Evolutionary conservation across 2,888 invertebrate genomes (phyloP).

Genomic region (Steinernema carpocapsae): DNA sequence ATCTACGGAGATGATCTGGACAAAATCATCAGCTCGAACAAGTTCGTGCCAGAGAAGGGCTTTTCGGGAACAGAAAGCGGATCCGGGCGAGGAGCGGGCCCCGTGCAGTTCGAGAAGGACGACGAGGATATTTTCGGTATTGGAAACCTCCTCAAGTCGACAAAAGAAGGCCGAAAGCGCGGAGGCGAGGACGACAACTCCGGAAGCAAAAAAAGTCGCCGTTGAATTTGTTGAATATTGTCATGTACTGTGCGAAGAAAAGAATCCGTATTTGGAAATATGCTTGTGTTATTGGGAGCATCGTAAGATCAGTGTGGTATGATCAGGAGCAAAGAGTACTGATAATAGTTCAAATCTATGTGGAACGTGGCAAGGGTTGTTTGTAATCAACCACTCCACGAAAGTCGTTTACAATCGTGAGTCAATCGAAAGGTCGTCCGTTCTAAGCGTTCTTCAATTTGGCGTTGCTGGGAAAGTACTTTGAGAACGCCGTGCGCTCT

Average conservation of each 20-base stretch:
- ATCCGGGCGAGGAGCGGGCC: slow-evolving; percentile 78
- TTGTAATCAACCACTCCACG: too few species aligned
- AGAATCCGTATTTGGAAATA: too few species aligned
- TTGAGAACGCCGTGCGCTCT: too few species aligned
- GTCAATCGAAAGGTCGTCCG: too few species aligned
- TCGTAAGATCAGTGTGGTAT: too few species aligned
- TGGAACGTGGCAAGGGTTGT: too few species aligned
- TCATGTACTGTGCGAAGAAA: background rate
- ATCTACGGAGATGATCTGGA: slow-evolving; percentile 89
- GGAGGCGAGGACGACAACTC: slow-evolving; percentile 36
- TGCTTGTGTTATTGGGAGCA: too few species aligned
- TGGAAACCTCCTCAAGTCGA: slow-evolving; percentile 95
- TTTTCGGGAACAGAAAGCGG: slow-evolving; percentile 84
- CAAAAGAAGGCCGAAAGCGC: slow-evolving; percentile 76
- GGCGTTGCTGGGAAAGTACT: too few species aligned
- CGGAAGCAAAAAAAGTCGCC: slow-evolving; percentile 37
- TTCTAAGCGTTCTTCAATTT: too few species aligned
- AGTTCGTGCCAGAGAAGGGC: slow-evolving; percentile 96
- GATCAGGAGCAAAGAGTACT: too few species aligned
- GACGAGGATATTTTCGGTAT: slow-evolving; percentile 93
- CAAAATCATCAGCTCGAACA: slow-evolving; percentile 84
- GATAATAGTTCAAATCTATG: too few species aligned
- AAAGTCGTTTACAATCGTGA: too few species aligned
- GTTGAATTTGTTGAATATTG: slow-evolving; percentile 21
- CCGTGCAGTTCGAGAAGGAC: slow-evolving; percentile 85